Evolutionary conservation across 2,797 vertebrate species (phyloP).

Genomic region (Nannoperca australis): DNA sequence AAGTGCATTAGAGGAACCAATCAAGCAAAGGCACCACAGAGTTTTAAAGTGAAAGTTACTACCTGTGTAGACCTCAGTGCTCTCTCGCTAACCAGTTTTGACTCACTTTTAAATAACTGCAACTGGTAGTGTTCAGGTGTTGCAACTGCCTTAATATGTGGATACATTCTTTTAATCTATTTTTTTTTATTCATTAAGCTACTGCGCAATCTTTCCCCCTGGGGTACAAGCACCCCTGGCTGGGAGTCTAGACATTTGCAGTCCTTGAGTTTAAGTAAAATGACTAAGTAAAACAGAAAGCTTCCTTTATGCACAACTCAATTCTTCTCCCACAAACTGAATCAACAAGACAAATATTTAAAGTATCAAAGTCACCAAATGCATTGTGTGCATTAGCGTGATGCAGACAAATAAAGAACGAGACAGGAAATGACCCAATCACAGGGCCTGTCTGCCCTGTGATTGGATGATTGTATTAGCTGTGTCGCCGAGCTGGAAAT

Average conservation of each 20-base stretch:
- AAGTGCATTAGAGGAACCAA: too few species aligned
- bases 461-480: conserved; percentile 73
- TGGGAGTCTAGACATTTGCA: background rate
- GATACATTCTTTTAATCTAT: too few species aligned
- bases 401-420: conserved; percentile 37
- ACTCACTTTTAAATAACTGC: too few species aligned
- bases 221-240: too few species aligned
- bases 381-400: background rate
- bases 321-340: background rate
- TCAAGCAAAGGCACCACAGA: too few species aligned
- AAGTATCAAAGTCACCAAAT: conserved; percentile 13
- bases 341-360: conserved; percentile 13
- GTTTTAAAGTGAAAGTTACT: too few species aligned
- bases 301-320: background rate
- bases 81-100: too few species aligned
- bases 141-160: too few species aligned
- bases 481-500: conserved; percentile 67
- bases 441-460: conserved; percentile 52
- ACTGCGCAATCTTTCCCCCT: too few species aligned
- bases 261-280: background rate
- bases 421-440: conserved; percentile 68
- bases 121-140: too few species aligned
- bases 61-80: too few species aligned
- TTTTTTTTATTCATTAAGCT: too few species aligned
- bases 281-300: background rate